Evolutionary conservation across 2,113 vertebrate genomes (phyloP), one percentile per base, ranked within the genome.

Genomic region (Oreocharis arfaki): DNA sequence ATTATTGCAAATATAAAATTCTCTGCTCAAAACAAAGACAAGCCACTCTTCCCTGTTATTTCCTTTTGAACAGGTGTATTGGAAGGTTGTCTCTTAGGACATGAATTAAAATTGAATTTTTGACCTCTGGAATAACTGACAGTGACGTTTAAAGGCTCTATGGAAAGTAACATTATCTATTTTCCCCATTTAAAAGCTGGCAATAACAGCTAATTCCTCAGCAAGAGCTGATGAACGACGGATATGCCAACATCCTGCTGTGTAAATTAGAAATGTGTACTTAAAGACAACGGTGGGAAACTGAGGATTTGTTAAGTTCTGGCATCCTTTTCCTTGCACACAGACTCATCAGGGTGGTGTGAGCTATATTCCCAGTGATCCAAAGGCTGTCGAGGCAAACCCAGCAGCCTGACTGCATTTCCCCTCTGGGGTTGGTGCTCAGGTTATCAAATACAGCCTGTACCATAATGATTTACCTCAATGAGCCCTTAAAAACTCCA

Each of bases 391-490:
- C 32, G 49, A 76, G 23, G 18, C 6, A 60, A 64, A 73, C 13
- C 13, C n/a, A n/a, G 7, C 3, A 49, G 21, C 22, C 61, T 52
- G 15, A 12, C 10, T 18, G 30, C 17, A 37, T 39, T 74, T 64
- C 23, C 37, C 28, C 23, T 47, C 49, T 16, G 41, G 15, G 15
- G 4, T 8, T 23, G 18, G n/a, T 22, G n/a, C 1, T 7, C 15
- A 6, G 15, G 21, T 64, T 55, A 47, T n/a, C 18, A 55, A 55
- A 42, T 41, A 21, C 39, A 64, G 37, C 14, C 68, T 27, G 6
- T 9, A 9, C 8, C 0, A 0, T 11, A 46, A 33, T 7, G 23
- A 41, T 37, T 53, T 46, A 22, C 33, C 14, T 12, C 18, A 55
- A 5, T 6, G 15, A 46, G 17, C n/a, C n/a, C n/a, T 23, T 39